Evolutionary conservation across 2,888 invertebrate genomes (phyloP).

Genomic region (Cremastobaeus sp.): DNA sequence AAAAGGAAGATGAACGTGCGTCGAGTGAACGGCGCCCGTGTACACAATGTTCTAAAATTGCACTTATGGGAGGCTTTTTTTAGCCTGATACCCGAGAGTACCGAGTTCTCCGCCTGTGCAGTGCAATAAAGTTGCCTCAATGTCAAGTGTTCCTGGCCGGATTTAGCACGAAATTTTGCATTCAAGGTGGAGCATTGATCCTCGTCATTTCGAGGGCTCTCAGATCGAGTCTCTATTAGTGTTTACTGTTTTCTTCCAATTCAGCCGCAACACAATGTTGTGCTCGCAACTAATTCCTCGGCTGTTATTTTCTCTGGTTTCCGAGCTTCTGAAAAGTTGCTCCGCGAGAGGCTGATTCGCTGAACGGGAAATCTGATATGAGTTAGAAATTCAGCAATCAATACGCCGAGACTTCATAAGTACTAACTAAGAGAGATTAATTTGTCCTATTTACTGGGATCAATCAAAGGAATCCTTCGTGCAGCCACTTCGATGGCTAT

Average conservation of each 20-base stretch:
- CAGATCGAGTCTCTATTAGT: neutral
- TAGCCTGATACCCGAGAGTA: neutral
- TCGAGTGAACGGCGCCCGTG: neutral
- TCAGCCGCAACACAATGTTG: too few relatives aligned
- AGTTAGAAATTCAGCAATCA: too few relatives aligned
- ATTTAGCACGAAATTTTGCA: conserved; percentile 16
- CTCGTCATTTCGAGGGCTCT: neutral
- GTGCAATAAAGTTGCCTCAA: conserved; percentile 7
- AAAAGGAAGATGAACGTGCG: conserved; percentile 1
- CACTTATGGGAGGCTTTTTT: neutral
- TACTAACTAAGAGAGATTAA: too few relatives aligned
- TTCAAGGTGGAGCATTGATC: conserved; percentile 6
- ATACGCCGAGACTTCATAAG: too few relatives aligned
- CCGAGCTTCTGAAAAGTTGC: too few relatives aligned
- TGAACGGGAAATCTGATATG: too few relatives aligned
- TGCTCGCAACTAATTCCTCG: too few relatives aligned
- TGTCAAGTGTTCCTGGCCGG: conserved; percentile 18
- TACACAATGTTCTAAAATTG: conserved; percentile 14
- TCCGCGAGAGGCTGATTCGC: too few relatives aligned
- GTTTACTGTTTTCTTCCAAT: conserved; percentile 13
- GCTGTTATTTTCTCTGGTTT: too few relatives aligned
- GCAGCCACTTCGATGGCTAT: too few relatives aligned
- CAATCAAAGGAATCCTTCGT: too few relatives aligned
- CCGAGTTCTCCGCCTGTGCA: neutral
- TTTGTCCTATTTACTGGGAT: too few relatives aligned